A percentile compares a stretch with the other conserved stretches of the same genome.
phyloP scores from a whole-genome alignment of 2,888 invertebrate genomes.

The Sicus ferrugineus region DNA sequence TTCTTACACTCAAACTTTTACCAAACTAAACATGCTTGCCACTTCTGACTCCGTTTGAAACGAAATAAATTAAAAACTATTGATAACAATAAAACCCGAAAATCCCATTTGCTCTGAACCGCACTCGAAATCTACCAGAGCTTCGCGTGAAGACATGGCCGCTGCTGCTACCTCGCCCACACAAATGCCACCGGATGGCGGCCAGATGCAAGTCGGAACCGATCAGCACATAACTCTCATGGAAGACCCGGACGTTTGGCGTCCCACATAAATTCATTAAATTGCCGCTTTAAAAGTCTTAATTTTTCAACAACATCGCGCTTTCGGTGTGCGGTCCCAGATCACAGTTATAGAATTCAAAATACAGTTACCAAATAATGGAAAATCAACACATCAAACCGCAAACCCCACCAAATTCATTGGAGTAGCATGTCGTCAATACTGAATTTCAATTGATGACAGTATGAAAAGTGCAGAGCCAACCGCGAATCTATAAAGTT shows the following conservation, averaged over 20 bases:
- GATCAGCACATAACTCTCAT: conserved; percentile 81
- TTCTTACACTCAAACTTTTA: conserved; percentile 46
- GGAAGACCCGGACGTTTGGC: conserved; percentile 94
- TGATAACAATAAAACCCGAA: not conserved
- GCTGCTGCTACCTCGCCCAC: conserved; percentile 77
- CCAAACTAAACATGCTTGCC: conserved; percentile 44
- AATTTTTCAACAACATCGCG: too few relatives aligned
- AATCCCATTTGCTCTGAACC: not conserved
- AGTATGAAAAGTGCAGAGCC: not conserved
- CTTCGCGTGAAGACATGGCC: conserved; percentile 84
- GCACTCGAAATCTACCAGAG: conserved; percentile 68
- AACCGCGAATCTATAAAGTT: not conserved
- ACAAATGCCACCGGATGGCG: conserved; percentile 69
- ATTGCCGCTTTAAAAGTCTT: not conserved
- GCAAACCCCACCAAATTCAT: not conserved
- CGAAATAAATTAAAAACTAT: conserved; percentile 31
- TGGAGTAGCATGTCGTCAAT: not conserved
- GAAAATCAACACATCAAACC: too few relatives aligned
- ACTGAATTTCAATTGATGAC: not conserved
- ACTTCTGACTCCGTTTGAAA: not conserved
- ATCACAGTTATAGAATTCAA: too few relatives aligned
- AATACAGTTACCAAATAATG: too few relatives aligned
- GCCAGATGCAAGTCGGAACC: conserved; percentile 63
- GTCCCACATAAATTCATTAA: conserved; percentile 79
- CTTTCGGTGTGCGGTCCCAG: too few relatives aligned